Evolutionary conservation across 37 sponge, comb jelly and placozoan genomes (phyloP).

Genomic region (Chondrosia reniformis): DNA sequence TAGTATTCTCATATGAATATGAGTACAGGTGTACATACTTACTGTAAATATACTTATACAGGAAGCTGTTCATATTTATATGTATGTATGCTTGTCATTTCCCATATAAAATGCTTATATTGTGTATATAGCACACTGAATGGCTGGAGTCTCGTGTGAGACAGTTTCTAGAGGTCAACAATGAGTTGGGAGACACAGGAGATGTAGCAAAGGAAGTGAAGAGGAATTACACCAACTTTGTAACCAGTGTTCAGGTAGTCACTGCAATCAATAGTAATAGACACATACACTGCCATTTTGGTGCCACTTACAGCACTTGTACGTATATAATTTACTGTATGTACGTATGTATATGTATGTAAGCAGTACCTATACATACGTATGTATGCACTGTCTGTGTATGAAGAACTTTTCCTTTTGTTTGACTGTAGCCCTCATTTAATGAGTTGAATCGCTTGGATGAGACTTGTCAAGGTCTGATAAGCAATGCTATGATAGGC

Average conservation of each 20-base stretch:
- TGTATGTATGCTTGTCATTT: background rate
- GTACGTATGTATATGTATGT: background rate
- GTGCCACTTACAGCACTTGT: background rate
- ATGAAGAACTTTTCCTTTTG: too few relatives aligned
- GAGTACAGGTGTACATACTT: background rate
- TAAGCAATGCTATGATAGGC: background rate
- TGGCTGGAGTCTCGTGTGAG: constrained; percentile 48
- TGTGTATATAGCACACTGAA: constrained; percentile 31
- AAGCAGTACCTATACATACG: background rate
- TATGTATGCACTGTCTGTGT: background rate
- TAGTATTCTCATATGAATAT: background rate
- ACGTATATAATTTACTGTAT: background rate
- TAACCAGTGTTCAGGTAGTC: constrained; percentile 18
- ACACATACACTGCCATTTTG: background rate
- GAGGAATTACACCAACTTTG: constrained; percentile 33
- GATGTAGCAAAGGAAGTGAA: constrained; percentile 27
- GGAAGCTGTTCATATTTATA: background rate
- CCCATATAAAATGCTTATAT: too few relatives aligned
- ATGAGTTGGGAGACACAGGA: constrained; percentile 33
- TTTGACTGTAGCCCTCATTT: too few relatives aligned
- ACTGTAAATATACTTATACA: too few relatives aligned
- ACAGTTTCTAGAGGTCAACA: constrained; percentile 28
- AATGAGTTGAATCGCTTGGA: too few relatives aligned
- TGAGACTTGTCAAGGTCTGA: too few relatives aligned
- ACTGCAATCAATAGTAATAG: constrained; percentile 16